Evolutionary conservation across 2,888 invertebrate genomes (phyloP), one percentile per base, ranked within the genome.

Genomic region (Drosophila kuntzei): DNA sequence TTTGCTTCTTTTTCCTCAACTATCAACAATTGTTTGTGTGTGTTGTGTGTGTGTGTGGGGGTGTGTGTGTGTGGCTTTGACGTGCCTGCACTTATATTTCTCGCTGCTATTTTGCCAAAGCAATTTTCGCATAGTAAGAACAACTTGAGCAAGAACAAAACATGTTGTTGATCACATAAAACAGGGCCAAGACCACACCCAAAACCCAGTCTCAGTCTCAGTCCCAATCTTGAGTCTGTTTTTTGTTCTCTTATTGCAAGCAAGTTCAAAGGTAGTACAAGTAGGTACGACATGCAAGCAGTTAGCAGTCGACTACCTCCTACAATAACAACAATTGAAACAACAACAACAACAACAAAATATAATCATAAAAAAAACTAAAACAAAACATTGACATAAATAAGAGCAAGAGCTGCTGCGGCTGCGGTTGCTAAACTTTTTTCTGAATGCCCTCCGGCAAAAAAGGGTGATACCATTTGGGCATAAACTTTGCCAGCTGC

Each of bases 151-250:
- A 70, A 70, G 71, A 79, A 80, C 87, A 83, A 89, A 87, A 87
- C 85, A 89, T 75, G 89, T 89, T 85, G 87, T 85, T 87, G 87
- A 85, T 85, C 87, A 85, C 80, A 86, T 62, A 88, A 80, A 86
- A 68, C 83, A 70, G 64, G 63, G 76, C 68, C 54, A 53, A 66
- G 61, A 68, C 41, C 53, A 78, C 41, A 61, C n/a, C 29, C 44
- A 39, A 22, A 61, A n/a, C n/a, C n/a, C n/a, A n/a, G n/a, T n/a
- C n/a, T n/a, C n/a, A n/a, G n/a, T n/a, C 64, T 18, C 54, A 25
- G 61, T 61, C 60, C n/a, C 41, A 47, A 62, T 50, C 51, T 59
- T 59, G 27, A 67, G 61, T 81, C 68, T 60, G 60, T 72, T 54
- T 34, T 65, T 58, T 20, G 49, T 82, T 69, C 84, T 73, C 78